A percentile compares a stretch with the other conserved stretches of the same genome.
phyloP scores from a whole-genome alignment of 2,888 invertebrate species.

The Agonopterix heracliana region DNA sequence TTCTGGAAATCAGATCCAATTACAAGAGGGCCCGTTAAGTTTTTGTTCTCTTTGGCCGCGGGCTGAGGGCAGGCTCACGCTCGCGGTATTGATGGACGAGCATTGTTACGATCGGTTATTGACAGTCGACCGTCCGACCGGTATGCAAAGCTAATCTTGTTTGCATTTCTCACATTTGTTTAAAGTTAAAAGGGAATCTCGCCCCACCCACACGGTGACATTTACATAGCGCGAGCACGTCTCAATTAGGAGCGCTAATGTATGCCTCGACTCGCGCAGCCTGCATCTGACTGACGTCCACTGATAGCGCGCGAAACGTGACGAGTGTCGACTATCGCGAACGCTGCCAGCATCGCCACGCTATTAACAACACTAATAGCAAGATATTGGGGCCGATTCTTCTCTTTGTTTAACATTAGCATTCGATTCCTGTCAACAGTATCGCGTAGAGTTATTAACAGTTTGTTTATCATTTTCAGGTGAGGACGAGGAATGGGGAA shows the following conservation, averaged over 20 bases:
- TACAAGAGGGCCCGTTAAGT: slow-evolving; percentile 70
- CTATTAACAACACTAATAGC: slow-evolving; percentile 70
- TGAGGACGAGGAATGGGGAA: slow-evolving; percentile 81
- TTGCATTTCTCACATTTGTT: slow-evolving; percentile 52
- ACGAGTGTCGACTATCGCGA: slow-evolving; percentile 69
- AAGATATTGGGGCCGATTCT: slow-evolving; percentile 39
- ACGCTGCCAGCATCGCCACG: slow-evolving; percentile 53
- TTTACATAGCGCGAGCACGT: slow-evolving; percentile 74
- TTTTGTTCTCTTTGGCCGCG: slow-evolving; percentile 71
- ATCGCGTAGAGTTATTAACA: slow-evolving; percentile 9
- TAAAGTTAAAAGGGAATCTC: slow-evolving; percentile 16
- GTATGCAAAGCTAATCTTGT: slow-evolving; percentile 27
- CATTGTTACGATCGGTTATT: slow-evolving; percentile 40
- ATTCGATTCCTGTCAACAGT: slow-evolving; percentile 11
- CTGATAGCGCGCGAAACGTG: slow-evolving; percentile 70
- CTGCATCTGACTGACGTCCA: slow-evolving; percentile 68
- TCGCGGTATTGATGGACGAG: slow-evolving; percentile 58
- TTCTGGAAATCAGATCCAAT: slow-evolving; percentile 77
- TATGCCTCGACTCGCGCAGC: slow-evolving; percentile 69
- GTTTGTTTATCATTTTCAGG: slow-evolving; percentile 64
- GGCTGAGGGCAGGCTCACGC: slow-evolving; percentile 47
- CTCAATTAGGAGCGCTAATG: slow-evolving; percentile 77
- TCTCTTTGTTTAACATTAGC: slow-evolving; percentile 34
- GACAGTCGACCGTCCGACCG: slow-evolving; percentile 28
- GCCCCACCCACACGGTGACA: slow-evolving; percentile 71